Base-by-base conservation (phyloP, 1,140 invertebrate genomes). In the Pseudomyrmex gracilis region DNA sequence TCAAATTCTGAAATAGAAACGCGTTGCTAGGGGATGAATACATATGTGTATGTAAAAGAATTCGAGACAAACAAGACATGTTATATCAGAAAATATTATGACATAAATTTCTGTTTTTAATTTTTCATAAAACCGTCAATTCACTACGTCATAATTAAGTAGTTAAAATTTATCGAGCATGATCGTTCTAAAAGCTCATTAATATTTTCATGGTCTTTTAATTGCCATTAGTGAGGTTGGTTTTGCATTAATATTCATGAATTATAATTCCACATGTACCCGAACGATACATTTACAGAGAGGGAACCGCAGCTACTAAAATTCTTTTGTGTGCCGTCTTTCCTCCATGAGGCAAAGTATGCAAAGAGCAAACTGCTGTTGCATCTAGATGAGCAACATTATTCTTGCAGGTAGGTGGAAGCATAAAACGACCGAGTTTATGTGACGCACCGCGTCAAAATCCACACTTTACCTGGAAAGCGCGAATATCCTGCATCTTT, bases 331-430 rank as follows among this genome's bases (percentile, higher is more conserved):
- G 51, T 5, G 20, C 49, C 57, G 58, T 15, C 64, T 58, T 57
- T 7, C 1, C 5, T 47, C 15, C 20, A 17, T 49, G 45, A 47
- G 68, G 53, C 20, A 80, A 78, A 70, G 34, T 47, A 70, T 12
- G 53, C 53, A 58, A 70, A 80, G 76, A 80, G 66, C 76, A 49
- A 80, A 80, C 43, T 71, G 66, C 20, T 71, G 76, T 80, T 70
- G 24, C 76, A n/a, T 70, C 76, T 80, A 80, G 66, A 71, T 66
- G 66, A 80, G 15, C 22, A 58, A 2, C 20, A n/a, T 20, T 68
- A 45, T 57, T 20, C 63, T 70, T n/a, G 47, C 20, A 0, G 24
- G 7, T 51, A 76, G 7, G 53, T 4, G n/a, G 13, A 51, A 57
- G 20, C 5, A 58, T 68, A 47, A 78, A 70, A 49, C 43, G n/a